Conservation (phyloP, 37 sponge, comb jelly and placozoan genomes). For the Corticium candelabrum region DNA sequence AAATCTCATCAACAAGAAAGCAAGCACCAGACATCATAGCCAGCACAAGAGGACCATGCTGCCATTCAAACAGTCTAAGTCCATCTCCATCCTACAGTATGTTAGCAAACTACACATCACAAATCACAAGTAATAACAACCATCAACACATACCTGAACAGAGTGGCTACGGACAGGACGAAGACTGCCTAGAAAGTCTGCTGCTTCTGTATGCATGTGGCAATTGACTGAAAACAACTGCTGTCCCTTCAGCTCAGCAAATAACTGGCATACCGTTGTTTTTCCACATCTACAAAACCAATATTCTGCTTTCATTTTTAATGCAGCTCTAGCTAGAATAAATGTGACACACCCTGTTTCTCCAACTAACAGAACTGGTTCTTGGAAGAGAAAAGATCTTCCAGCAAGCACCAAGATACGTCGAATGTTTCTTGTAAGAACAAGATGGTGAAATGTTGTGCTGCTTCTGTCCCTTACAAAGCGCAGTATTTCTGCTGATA, state of each 20-base stretch:
- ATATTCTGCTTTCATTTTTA: not conserved
- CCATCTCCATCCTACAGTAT: not conserved
- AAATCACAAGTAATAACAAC: not conserved
- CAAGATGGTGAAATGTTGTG: constrained; percentile 38
- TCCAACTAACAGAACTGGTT: constrained; percentile 88
- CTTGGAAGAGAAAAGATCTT: constrained; percentile 76
- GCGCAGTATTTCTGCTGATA: not conserved
- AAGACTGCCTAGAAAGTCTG: constrained; percentile 94
- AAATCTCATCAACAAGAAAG: constrained; percentile 93
- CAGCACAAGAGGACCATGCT: constrained; percentile 81
- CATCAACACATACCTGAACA: not conserved
- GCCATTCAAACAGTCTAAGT: constrained; percentile 87
- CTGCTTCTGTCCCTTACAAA: not conserved
- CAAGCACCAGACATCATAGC: constrained; percentile 72
- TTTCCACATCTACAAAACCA: constrained; percentile 71
- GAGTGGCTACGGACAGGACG: constrained; percentile 50
- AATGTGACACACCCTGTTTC: constrained; percentile 74
- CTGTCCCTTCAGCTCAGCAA: constrained; percentile 27
- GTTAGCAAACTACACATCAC: not conserved
- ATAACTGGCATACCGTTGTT: constrained; percentile 86
- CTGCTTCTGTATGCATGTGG: constrained; percentile 97
- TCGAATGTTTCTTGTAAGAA: constrained; percentile 64
- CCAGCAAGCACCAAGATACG: constrained; percentile 61
- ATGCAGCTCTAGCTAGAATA: not conserved
- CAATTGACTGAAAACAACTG: constrained; percentile 80